Evolutionary conservation across 2,113 vertebrate species (phyloP), one percentile per base, ranked within the genome.

Genomic region (Apistogramma diplotaenia): DNA sequence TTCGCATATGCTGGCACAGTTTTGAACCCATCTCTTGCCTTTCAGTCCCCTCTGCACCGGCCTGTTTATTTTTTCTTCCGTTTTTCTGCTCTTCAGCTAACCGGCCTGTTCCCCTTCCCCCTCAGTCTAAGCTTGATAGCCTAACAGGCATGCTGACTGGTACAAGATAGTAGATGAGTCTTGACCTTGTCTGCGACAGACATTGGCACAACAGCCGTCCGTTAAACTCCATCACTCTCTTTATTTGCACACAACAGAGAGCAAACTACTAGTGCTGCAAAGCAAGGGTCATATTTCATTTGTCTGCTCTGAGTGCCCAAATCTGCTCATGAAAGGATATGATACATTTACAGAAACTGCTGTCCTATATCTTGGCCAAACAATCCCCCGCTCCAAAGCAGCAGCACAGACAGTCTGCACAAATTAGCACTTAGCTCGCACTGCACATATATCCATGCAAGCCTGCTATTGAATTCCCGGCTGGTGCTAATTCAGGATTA

Each of bases 1-100:
- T 72, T 90, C 87, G 88, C 90, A 94, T 87, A 90, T 93, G 93
- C 91, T 92, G 91, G 92, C 92, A 92, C 87, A 85, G 83, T 89
- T 90, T 57, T 86, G 46, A 67, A 49, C 83, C 85, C 82, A 23
- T 55, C 43, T 73, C 29, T 71, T 82, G 9, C 60, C 55, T 79
- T 78, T 76, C 6, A 16, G 19, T 18, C 59, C 55, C 37, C 67
- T 74, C 76, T 58, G 13, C 51, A 72, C 53, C 56, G 23, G 40
- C 56, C 54, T 62, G 57, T 8, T 67, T 49, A 19, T 25, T 27
- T 67, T 19, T 67, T 65, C 76, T 70, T 70, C 71, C 67, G 76
- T 88, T 83, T 70, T 84, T 76, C 55, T 62, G 65, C 78, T 67
- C 77, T 67, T 56, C 71, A 76, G 79, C 82, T 56, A 56, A 23